phyloP scores from a whole-genome alignment of 2,113 vertebrate genomes.

The Silurus meridionalis region DNA sequence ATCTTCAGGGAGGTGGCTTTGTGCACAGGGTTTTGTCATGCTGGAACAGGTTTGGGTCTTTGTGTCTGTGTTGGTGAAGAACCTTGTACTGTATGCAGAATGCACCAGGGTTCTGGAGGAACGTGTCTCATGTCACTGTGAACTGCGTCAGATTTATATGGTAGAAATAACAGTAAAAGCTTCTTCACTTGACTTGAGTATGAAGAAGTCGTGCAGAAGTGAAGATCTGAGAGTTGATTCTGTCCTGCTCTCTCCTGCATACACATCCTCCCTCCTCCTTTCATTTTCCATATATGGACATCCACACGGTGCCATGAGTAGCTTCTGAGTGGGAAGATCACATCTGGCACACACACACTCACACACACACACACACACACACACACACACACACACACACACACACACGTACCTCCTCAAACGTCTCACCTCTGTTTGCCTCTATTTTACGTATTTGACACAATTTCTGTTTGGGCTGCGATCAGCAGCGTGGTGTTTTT shows the following conservation, averaged over 20 bases:
- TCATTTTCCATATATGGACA: constrained; percentile 7
- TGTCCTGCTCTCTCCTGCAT: neutral
- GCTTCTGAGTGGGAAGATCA: neutral
- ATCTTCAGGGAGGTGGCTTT: too few relatives aligned
- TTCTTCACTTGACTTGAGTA: neutral
- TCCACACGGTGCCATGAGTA: neutral
- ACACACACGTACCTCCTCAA: neutral
- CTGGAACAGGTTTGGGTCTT: too few relatives aligned
- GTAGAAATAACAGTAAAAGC: too few relatives aligned
- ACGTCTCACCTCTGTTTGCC: constrained; percentile 4
- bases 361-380: neutral
- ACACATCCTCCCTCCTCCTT: neutral
- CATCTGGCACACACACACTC: neutral
- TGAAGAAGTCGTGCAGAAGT: neutral
- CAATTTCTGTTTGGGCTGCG: constrained; percentile 20
- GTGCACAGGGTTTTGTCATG: too few relatives aligned
- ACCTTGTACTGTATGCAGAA: too few relatives aligned
- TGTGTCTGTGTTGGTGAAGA: too few relatives aligned
- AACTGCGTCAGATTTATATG: too few relatives aligned
- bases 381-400: constrained; percentile 8
- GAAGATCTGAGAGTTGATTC: neutral
- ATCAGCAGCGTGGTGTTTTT: neutral
- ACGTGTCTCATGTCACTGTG: too few relatives aligned
- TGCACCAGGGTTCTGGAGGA: too few relatives aligned
- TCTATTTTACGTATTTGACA: constrained; percentile 8